Evolutionary conservation across 1,140 invertebrate genomes (phyloP).

Genomic region (Aphaenogaster floridana): DNA sequence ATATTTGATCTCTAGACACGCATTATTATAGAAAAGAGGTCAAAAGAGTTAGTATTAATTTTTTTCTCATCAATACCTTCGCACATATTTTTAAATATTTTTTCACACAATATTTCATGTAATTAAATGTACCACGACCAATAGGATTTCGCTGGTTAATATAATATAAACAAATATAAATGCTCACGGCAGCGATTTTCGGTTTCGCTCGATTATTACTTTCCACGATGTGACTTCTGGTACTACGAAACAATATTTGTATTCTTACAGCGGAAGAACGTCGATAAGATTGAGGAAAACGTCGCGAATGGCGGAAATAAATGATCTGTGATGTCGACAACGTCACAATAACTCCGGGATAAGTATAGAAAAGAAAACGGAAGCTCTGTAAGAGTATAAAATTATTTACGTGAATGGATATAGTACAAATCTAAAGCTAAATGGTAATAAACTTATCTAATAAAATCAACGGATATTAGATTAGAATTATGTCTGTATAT

Average conservation of each 20-base stretch:
- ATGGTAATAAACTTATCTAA: background rate
- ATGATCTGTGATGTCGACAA: constrained; percentile 46
- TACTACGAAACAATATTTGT: background rate
- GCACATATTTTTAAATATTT: background rate
- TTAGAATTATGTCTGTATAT: background rate
- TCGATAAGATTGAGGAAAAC: constrained; percentile 15
- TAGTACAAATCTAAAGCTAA: constrained; percentile 1
- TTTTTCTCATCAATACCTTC: background rate
- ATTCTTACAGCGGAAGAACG: background rate
- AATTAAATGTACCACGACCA: constrained; percentile 1
- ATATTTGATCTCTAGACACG: background rate
- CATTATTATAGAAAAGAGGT: background rate
- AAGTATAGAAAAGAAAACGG: background rate
- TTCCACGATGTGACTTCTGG: background rate
- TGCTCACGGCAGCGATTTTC: background rate
- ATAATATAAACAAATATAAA: background rate
- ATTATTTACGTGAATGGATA: background rate
- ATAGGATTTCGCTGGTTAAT: background rate
- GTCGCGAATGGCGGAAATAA: constrained; percentile 21
- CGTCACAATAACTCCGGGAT: background rate
- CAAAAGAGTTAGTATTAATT: background rate
- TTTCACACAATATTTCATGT: background rate
- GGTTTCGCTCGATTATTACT: background rate
- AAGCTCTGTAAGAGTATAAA: background rate
- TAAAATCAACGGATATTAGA: background rate